Percentiles rank a stretch among this genome's conserved stretches.
Evolutionary conservation across 2,888 invertebrate genomes (phyloP).

Genomic region (Aelia acuminata): DNA sequence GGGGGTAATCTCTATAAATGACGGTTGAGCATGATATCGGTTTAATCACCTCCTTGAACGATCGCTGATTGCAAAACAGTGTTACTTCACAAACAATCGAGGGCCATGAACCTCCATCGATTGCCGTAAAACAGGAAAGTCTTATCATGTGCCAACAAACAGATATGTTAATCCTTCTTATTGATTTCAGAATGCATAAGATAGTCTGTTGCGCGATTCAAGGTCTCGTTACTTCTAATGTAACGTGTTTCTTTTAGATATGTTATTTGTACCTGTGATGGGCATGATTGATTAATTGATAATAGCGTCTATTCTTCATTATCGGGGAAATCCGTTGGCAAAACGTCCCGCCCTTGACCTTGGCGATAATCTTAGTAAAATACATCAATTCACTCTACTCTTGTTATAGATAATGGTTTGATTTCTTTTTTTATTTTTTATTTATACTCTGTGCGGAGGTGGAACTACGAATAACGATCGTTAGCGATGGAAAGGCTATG

Average conservation of each 20-base stretch:
- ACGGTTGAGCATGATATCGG: too few species aligned
- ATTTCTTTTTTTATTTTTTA: not conserved
- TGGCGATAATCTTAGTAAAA: not conserved
- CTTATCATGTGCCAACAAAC: too few species aligned
- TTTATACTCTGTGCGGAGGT: not conserved
- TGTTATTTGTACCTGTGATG: not conserved
- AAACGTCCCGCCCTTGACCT: not conserved
- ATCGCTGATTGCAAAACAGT: too few species aligned
- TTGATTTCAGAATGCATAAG: too few species aligned
- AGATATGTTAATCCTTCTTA: too few species aligned
- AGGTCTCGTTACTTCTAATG: too few species aligned
- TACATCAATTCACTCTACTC: not conserved
- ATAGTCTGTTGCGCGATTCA: too few species aligned
- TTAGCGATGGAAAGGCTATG: not conserved
- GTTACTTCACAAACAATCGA: too few species aligned
- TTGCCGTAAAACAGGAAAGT: too few species aligned
- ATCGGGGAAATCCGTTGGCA: not conserved
- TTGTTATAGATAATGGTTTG: not conserved
- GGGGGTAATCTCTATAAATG: too few species aligned
- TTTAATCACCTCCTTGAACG: too few species aligned
- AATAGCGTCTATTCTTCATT: not conserved
- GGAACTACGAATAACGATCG: constrained; percentile 1
- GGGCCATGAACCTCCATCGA: too few species aligned
- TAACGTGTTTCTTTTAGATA: not conserved
- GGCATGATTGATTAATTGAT: not conserved